A percentile compares a stretch with the other conserved stretches of the same genome.
These are phyloP conservation scores for Peromyscus attwateri DNA, from an alignment of 2,797 vertebrate species.

Conservation along the genomic window DNA sequence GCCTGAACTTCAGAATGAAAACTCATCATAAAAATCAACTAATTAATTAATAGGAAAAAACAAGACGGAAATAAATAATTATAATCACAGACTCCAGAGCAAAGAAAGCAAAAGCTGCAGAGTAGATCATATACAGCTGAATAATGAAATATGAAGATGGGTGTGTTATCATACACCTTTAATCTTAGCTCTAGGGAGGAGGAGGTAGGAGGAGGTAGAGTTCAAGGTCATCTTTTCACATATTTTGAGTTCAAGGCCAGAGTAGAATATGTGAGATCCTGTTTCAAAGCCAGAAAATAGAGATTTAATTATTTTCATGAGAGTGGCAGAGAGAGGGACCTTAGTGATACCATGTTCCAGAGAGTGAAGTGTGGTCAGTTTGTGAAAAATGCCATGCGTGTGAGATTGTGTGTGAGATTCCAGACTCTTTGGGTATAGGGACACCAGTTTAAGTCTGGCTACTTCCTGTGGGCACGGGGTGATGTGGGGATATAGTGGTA, in stretches of 20 bases:
- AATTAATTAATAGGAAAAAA: neutral
- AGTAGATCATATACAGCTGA: neutral
- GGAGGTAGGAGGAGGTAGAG: neutral
- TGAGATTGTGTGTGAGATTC: neutral
- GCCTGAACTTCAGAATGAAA: neutral
- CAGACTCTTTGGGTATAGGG: no score
- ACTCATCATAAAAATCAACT: neutral
- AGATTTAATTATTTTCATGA: slow-evolving; percentile 40
- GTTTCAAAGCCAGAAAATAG: neutral
- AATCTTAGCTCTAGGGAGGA: neutral
- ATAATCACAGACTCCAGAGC: slow-evolving; percentile 4
- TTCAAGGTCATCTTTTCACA: neutral
- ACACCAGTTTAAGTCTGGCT: no score
- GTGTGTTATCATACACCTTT: no score
- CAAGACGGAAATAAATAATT: neutral
- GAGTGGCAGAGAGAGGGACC: neutral
- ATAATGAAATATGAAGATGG: neutral
- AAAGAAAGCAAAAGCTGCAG: neutral
- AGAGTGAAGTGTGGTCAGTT: neutral
- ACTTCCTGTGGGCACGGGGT: no score
- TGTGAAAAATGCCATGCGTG: neutral
- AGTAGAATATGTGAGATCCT: neutral
- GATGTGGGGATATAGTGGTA: no score
- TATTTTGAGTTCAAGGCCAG: neutral
- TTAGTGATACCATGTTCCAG: neutral